phyloP scores from a whole-genome alignment of 1,140 invertebrate genomes.

The Scaptodrosophila lebanonensis region DNA sequence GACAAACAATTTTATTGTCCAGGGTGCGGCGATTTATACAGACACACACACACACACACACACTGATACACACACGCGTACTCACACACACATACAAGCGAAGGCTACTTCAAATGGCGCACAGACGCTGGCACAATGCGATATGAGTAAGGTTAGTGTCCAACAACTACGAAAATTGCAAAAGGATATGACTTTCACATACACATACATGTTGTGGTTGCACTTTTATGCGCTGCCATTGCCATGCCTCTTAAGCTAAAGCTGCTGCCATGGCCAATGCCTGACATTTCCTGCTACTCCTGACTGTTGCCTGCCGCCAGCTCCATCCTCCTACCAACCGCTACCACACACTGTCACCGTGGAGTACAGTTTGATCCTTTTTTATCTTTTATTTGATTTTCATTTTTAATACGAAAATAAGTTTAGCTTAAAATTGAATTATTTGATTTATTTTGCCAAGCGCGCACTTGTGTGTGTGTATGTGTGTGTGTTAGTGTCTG shows the following conservation, averaged over 20 bases:
- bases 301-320: too few species aligned
- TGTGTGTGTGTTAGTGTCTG: neutral
- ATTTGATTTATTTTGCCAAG: conserved; percentile 68
- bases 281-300: neutral
- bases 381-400: conserved; percentile 76
- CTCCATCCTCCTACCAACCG: conserved; percentile 29
- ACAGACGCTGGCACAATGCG: conserved; percentile 35
- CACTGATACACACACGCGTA: conserved; percentile 7
- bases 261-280: conserved; percentile 25
- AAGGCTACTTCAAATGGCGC: too few species aligned
- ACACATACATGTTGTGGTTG: conserved; percentile 52
- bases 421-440: conserved; percentile 76
- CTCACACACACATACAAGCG: too few species aligned
- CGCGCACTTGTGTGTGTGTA: neutral
- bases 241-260: neutral
- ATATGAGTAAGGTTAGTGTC: conserved; percentile 67
- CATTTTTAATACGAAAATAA: conserved; percentile 76
- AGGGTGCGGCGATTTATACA: conserved; percentile 2
- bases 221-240: conserved; percentile 64
- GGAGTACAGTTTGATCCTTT: conserved; percentile 70
- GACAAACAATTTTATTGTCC: conserved; percentile 73
- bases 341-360: conserved; percentile 44
- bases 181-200: conserved; percentile 64
- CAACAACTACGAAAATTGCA: conserved; percentile 67
- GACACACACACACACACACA: conserved; percentile 10